A percentile compares a stretch with the other conserved stretches of the same genome.
These are phyloP conservation scores for Drosophila rubida DNA, from an alignment of 2,888 invertebrate genomes.

Conservation along the genomic window DNA sequence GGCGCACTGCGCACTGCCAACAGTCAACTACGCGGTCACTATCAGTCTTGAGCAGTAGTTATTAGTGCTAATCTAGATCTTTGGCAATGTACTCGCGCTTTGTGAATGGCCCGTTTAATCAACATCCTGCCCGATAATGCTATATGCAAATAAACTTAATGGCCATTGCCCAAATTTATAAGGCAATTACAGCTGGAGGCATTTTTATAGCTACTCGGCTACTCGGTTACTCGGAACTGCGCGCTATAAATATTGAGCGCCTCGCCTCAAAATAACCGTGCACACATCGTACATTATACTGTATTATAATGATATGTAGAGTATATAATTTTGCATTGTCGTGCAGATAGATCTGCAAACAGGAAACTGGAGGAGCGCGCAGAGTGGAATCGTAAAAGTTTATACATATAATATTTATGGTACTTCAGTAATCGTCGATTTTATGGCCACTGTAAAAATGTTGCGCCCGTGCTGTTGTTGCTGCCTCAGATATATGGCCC, in stretches of 20 bases:
- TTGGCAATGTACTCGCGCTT: conserved; percentile 50
- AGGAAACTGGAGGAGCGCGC: neutral
- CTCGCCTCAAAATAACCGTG: no score
- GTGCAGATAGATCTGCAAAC: conserved; percentile 35
- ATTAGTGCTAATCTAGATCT: conserved; percentile 70
- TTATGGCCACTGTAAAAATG: conserved; percentile 64
- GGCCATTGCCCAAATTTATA: conserved; percentile 37
- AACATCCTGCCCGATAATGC: conserved; percentile 70
- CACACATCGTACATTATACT: no score
- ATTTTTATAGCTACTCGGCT: conserved; percentile 26
- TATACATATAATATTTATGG: conserved; percentile 66
- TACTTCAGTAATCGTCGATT: conserved; percentile 69
- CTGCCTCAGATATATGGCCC: conserved; percentile 45
- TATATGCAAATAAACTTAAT: conserved; percentile 66
- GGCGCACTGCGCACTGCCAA: no score
- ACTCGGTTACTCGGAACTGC: neutral
- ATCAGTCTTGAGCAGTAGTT: conserved; percentile 58
- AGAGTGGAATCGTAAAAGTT: conserved; percentile 14
- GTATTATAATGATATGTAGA: neutral
- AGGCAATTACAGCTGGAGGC: conserved; percentile 14
- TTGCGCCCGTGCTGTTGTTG: conserved; percentile 19
- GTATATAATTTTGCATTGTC: conserved; percentile 18
- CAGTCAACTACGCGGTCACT: no score
- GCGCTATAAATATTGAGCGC: conserved; percentile 7
- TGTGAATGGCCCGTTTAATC: conserved; percentile 47